Evolutionary conservation across 2,888 invertebrate genomes (phyloP), one percentile per base, ranked within the genome.

Genomic region (Noctua comes): DNA sequence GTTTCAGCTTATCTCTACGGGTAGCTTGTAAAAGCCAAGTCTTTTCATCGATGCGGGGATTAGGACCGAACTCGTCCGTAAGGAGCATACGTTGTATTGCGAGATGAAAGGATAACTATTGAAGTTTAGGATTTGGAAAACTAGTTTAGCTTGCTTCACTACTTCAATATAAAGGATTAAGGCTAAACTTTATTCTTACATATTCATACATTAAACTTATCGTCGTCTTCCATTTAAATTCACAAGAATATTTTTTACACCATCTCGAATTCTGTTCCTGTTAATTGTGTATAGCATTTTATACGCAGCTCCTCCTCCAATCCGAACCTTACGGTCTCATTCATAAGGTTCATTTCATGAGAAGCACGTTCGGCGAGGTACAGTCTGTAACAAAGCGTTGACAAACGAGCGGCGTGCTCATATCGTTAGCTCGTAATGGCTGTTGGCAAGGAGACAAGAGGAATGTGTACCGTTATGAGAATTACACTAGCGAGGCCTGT

Each of bases 381-480:
- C 80, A 88, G 85, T 88, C 81, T 77, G 88, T 85, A 84, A 83
- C 89, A 88, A 86, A 85, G 88, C 86, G 90, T 89, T 89, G 89
- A 90, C 89, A 89, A 89, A 90, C 89, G 89, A 89, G 90, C 86
- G 88, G 83, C 87, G 83, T 77, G 86, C 90, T 90, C 89, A 84
- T 90, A 88, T 89, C 90, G 90, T 90, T 90, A 90, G 83, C 82
- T 80, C 66, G 88, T 88, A 89, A 89, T 89, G 90, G 87, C 71
- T 86, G 90, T 90, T 90, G 89, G 89, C 89, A 88, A 85, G 87
- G 87, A 83, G 87, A 88, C 89, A 90, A 90, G 89, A 89, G 89
- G 80, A 90, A 89, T 90, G 88, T 88, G 86, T 83, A 89, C 80
- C 85, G 84, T 88, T 86, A 89, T 88, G 90, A 85, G 85, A 86